Evolutionary conservation across 2,797 vertebrate species (phyloP).

Genomic region (Myotis findleyi): DNA sequence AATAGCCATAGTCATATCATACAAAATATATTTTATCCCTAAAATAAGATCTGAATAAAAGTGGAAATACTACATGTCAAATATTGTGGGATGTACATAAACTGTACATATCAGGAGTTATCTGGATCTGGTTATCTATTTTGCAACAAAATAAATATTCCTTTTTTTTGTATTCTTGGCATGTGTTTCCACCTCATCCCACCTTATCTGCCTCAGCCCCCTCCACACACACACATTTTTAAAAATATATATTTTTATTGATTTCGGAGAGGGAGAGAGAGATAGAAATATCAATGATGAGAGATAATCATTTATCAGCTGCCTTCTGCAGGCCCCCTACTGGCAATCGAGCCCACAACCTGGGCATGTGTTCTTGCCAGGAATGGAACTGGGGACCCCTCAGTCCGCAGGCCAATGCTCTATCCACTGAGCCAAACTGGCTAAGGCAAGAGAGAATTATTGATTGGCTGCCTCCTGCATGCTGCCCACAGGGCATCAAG

Average conservation of each 20-base stretch:
- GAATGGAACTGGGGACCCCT: too few relatives aligned
- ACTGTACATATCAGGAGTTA: not conserved
- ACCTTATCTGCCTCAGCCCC: not conserved
- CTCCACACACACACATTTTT: not conserved
- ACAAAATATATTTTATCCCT: not conserved
- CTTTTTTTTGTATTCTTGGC: not conserved
- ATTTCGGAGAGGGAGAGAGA: too few relatives aligned
- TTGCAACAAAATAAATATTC: not conserved
- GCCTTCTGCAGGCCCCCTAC: too few relatives aligned
- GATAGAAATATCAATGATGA: too few relatives aligned
- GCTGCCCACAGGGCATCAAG: too few relatives aligned
- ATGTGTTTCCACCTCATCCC: not conserved
- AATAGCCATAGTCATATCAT: not conserved
- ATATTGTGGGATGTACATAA: not conserved
- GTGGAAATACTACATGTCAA: not conserved
- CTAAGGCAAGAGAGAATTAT: too few relatives aligned
- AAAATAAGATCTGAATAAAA: slow-evolving; percentile 10
- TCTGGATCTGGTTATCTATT: not conserved
- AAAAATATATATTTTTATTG: not conserved
- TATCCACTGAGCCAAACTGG: too few relatives aligned
- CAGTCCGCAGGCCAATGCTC: too few relatives aligned
- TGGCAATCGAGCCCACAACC: too few relatives aligned
- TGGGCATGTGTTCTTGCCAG: too few relatives aligned
- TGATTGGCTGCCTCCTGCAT: too few relatives aligned
- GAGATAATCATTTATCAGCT: too few relatives aligned